Evolutionary conservation across 2,797 vertebrate genomes (phyloP), one percentile per base, ranked within the genome.

Genomic region (Amblyraja radiata): DNA sequence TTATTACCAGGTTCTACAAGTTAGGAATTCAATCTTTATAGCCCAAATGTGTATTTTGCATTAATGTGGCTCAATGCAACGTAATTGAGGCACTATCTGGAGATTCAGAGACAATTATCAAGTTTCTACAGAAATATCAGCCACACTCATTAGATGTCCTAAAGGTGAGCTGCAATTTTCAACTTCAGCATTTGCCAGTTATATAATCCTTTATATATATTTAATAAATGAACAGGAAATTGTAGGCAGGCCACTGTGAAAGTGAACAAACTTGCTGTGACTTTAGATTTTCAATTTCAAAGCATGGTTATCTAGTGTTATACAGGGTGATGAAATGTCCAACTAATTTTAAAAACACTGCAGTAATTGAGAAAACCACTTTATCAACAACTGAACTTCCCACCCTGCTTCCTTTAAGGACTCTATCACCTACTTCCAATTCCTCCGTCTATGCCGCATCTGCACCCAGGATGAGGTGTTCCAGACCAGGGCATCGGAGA

Each of bases 171-270:
- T 36, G 61, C 13, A 68, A 65, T 86, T 65, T 86, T 86, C 36
- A 18, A 61, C 6, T 86, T 86, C 46, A 61, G 54, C 25, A n/a
- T n/a, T n/a, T 84, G 81, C 0, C 54, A 84, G 23, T 10, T 58
- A 28, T 25, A 28, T 54, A 84, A 61, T 84, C 46, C 10, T n/a
- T 61, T 86, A 61, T n/a, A n/a, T 16, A 32, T 16, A 32, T 86
- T 86, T 63, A 63, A 65, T 65, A 86, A 86, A 86, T 86, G 28
- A 61, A 86, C 83, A 86, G 6, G 58, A 86, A 63, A 86, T 86
- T 63, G 5, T 7, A n/a, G 11, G 25, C 13, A 63, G 23, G 23
- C 81, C 54, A 84, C 2, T 10, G 10, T 58, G 58, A 84, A 84
- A 84, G 25, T 84, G 54, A 13, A 61, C 25, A 84, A 84, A 61